Evolutionary conservation across 2,888 invertebrate genomes (phyloP).

Genomic region (Melanargia galathea): DNA sequence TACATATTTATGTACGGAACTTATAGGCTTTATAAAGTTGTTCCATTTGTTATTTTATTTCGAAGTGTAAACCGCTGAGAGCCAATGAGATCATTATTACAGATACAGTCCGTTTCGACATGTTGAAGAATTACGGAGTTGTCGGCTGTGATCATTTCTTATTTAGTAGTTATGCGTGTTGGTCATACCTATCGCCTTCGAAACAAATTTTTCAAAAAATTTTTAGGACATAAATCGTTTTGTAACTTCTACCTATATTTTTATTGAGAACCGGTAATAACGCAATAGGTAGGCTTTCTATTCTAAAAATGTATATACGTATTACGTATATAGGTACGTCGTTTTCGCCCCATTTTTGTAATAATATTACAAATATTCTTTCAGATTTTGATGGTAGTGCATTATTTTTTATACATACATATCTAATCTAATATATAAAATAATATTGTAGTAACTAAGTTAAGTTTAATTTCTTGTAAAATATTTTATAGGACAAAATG

Average conservation of each 20-base stretch:
- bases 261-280: too few species aligned
- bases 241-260: background rate
- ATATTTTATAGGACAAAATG: too few species aligned
- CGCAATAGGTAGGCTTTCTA: too few species aligned
- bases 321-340: too few species aligned
- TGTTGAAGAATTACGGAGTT: slow-evolving; percentile 33
- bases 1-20: slow-evolving; percentile 66
- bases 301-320: too few species aligned
- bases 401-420: too few species aligned
- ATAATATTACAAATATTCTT: too few species aligned
- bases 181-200: slow-evolving; percentile 12
- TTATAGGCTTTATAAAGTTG: slow-evolving; percentile 51
- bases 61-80: slow-evolving; percentile 42
- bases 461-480: too few species aligned
- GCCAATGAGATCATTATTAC: slow-evolving; percentile 42
- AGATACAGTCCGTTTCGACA: slow-evolving; percentile 39
- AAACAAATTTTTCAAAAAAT: background rate
- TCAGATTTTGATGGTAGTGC: too few species aligned
- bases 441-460: too few species aligned
- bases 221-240: slow-evolving; percentile 12
- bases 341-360: too few species aligned
- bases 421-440: too few species aligned
- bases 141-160: slow-evolving; percentile 32
- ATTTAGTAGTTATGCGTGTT: slow-evolving; percentile 27
- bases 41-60: slow-evolving; percentile 46